These are phyloP conservation scores for Zhuqinia jingwanae DNA, from an alignment of 2,888 invertebrate genomes.

Conservation along the genomic window DNA sequence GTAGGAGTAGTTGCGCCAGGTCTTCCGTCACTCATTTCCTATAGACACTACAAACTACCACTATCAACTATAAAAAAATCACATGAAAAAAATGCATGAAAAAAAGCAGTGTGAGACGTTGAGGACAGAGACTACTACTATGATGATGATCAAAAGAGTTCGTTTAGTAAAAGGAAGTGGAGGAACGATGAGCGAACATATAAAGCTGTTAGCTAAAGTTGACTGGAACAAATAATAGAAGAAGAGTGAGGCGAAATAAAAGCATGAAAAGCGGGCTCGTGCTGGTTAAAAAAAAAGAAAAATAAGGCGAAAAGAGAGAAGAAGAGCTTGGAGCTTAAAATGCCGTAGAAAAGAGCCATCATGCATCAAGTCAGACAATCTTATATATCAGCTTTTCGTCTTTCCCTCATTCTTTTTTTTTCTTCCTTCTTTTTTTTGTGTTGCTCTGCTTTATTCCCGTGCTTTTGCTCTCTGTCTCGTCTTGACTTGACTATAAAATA, in stretches of 20 bases:
- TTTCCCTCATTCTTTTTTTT: slow-evolving; percentile 38
- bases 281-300: slow-evolving; percentile 24
- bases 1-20: slow-evolving; percentile 37
- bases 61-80: slow-evolving; percentile 40
- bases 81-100: background rate
- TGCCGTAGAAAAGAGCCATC: slow-evolving; percentile 73
- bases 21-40: slow-evolving; percentile 66
- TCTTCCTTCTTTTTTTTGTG: background rate
- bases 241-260: slow-evolving; percentile 44
- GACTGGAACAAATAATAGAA: slow-evolving; percentile 67
- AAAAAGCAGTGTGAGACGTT: background rate
- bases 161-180: slow-evolving; percentile 53
- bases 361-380: slow-evolving; percentile 72
- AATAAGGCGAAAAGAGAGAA: slow-evolving; percentile 39
- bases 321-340: slow-evolving; percentile 65
- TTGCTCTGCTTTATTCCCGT: background rate
- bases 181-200: slow-evolving; percentile 41
- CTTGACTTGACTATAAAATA: slow-evolving; percentile 25
- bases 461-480: background rate
- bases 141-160: slow-evolving; percentile 53
- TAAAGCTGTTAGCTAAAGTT: slow-evolving; percentile 64
- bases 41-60: slow-evolving; percentile 39
- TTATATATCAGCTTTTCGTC: slow-evolving; percentile 66
- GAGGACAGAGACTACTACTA: background rate
- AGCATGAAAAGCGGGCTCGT: slow-evolving; percentile 40